These are phyloP conservation scores for Drosophila anceps DNA, from an alignment of 2,888 invertebrate genomes.

Conservation along the genomic window DNA sequence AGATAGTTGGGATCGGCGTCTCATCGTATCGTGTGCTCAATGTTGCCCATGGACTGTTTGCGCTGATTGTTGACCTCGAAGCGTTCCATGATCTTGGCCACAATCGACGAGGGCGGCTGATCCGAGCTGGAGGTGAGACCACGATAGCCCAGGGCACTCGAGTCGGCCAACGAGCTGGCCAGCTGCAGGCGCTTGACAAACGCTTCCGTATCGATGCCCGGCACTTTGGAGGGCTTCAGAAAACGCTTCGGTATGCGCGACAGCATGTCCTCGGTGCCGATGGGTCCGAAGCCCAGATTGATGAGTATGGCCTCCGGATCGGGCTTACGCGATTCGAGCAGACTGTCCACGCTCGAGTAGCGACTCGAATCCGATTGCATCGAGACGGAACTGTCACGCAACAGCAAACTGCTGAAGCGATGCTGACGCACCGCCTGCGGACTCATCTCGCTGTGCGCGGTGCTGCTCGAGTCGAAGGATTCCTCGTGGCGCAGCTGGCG, in stretches of 20 bases:
- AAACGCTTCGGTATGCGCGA: slow-evolving; percentile 93
- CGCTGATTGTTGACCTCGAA: slow-evolving; percentile 87
- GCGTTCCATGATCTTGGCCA: slow-evolving; percentile 92
- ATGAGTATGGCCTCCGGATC: slow-evolving; percentile 95
- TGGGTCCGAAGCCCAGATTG: slow-evolving; percentile 92
- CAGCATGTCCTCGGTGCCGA: slow-evolving; percentile 88
- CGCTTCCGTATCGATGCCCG: slow-evolving; percentile 91
- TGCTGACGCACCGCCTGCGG: slow-evolving; percentile 66
- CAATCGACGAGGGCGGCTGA: slow-evolving; percentile 92
- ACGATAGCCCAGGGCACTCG: slow-evolving; percentile 91
- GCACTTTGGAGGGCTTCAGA: slow-evolving; percentile 91
- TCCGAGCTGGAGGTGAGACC: slow-evolving; percentile 92
- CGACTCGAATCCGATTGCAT: slow-evolving; percentile 87
- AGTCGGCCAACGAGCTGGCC: slow-evolving; percentile 90
- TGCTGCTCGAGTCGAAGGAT: slow-evolving; percentile 64
- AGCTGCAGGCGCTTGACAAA: slow-evolving; percentile 91
- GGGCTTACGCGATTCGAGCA: slow-evolving; percentile 92
- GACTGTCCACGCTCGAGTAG: slow-evolving; percentile 92
- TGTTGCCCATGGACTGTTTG: slow-evolving; percentile 84
- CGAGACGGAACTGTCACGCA: slow-evolving; percentile 84
- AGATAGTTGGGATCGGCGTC: background rate
- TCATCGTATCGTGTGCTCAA: slow-evolving; percentile 71
- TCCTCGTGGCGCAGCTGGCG: slow-evolving; percentile 62
- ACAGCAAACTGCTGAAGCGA: slow-evolving; percentile 70
- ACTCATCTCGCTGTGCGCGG: slow-evolving; percentile 67